Evolutionary conservation across 2,888 invertebrate species (phyloP).

Genomic region (Temnothorax ravouxi): DNA sequence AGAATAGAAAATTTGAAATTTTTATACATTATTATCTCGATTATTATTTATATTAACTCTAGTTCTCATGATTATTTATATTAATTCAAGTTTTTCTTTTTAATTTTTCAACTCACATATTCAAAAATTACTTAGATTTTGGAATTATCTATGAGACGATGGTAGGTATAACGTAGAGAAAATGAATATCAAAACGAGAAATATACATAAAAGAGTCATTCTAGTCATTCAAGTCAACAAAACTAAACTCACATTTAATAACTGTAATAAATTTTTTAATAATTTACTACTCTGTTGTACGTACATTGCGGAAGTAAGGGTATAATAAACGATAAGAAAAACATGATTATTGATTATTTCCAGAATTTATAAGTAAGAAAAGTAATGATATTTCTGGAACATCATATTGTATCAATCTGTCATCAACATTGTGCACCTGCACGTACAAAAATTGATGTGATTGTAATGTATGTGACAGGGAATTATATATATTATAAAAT

Average conservation of each 20-base stretch:
- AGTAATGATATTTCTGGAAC: neutral
- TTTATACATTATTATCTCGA: neutral
- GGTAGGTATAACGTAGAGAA: neutral
- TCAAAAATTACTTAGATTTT: neutral
- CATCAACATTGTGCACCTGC: constrained; percentile 3
- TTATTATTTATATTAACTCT: neutral
- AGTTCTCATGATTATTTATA: neutral
- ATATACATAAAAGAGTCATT: neutral
- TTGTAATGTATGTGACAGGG: neutral
- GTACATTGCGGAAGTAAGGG: neutral
- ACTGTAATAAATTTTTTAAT: neutral
- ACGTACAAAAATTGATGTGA: constrained; percentile 36
- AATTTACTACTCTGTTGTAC: neutral
- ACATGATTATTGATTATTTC: neutral
- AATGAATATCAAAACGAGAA: neutral
- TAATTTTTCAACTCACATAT: neutral
- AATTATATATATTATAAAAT: constrained; percentile 29
- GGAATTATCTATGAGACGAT: neutral
- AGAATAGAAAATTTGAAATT: neutral
- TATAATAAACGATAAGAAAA: neutral
- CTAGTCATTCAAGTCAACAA: neutral
- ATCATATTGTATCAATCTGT: neutral
- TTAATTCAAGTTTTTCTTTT: neutral
- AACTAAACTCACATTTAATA: neutral
- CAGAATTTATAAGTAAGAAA: neutral